Conservation (phyloP, 2,113 vertebrate species). For the Sclerurus mexicanus region DNA sequence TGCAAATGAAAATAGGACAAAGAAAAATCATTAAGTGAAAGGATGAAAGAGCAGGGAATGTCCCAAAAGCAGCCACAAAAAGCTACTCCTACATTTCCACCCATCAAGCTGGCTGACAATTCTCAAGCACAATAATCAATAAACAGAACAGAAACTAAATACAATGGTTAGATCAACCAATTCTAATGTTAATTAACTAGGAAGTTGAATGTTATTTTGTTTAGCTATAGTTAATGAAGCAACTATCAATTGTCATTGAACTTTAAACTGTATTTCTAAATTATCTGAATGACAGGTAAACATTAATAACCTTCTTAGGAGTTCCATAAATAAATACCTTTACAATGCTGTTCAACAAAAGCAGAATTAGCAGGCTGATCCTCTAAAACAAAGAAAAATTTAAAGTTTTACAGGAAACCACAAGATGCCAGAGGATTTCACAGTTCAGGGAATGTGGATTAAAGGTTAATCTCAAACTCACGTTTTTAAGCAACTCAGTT, state of each 20-base stretch:
- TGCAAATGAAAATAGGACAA: not conserved
- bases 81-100: not conserved
- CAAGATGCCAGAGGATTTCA: not conserved
- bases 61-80: not conserved
- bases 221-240: not conserved
- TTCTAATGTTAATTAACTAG: not conserved
- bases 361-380: not conserved
- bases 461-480: slow-evolving; percentile 6
- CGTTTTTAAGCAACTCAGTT: not conserved
- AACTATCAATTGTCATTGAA: not conserved
- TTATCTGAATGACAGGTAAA: not conserved
- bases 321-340: not conserved
- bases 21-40: not conserved
- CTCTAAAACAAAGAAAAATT: not conserved
- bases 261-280: not conserved
- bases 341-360: not conserved
- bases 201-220: not conserved
- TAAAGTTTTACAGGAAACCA: not conserved
- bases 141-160: not conserved
- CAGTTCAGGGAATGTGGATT: not conserved
- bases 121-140: not conserved
- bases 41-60: not conserved
- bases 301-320: not conserved
- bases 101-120: not conserved
- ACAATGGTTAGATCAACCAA: not conserved